Evolutionary conservation across 2,888 invertebrate genomes (phyloP).

Genomic region (Agonopterix heracliana): DNA sequence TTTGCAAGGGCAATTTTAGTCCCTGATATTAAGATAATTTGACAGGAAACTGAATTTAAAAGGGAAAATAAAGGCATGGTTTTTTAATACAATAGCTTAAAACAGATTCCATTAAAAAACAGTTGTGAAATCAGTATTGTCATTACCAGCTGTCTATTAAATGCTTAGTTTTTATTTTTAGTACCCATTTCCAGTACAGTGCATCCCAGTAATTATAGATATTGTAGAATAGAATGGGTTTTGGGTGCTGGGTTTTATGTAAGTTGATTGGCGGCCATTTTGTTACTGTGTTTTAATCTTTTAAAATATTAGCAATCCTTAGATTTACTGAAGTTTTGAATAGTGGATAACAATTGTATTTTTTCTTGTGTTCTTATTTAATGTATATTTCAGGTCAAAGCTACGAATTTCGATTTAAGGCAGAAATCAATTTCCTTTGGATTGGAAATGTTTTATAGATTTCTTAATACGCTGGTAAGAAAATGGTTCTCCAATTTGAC

Average conservation of each 20-base stretch:
- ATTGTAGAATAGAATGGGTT: slow-evolving; percentile 46
- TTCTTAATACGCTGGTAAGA: no score
- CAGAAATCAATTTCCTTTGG: no score
- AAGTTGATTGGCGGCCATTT: neutral
- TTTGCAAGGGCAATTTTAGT: no score
- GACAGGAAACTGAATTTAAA: slow-evolving; percentile 1
- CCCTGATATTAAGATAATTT: neutral
- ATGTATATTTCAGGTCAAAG: no score
- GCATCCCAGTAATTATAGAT: slow-evolving; percentile 67
- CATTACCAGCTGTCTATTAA: slow-evolving; percentile 8
- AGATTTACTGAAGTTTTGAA: no score
- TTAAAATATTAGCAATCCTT: no score
- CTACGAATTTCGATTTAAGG: no score
- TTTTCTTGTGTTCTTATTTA: no score
- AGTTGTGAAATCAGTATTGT: slow-evolving; percentile 3
- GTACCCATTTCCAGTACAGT: slow-evolving; percentile 55
- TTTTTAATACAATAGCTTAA: slow-evolving; percentile 8
- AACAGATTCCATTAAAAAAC: neutral
- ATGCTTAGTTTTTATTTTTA: slow-evolving; percentile 15
- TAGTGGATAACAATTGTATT: no score
- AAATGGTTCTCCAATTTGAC: no score
- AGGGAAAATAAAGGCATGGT: slow-evolving; percentile 9
- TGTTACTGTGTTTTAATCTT: no score
- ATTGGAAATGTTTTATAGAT: no score
- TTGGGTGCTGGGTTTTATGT: slow-evolving; percentile 60